Evolutionary conservation across 2,888 invertebrate genomes (phyloP), one percentile per base, ranked within the genome.

Genomic region (Sphinx pinastri): DNA sequence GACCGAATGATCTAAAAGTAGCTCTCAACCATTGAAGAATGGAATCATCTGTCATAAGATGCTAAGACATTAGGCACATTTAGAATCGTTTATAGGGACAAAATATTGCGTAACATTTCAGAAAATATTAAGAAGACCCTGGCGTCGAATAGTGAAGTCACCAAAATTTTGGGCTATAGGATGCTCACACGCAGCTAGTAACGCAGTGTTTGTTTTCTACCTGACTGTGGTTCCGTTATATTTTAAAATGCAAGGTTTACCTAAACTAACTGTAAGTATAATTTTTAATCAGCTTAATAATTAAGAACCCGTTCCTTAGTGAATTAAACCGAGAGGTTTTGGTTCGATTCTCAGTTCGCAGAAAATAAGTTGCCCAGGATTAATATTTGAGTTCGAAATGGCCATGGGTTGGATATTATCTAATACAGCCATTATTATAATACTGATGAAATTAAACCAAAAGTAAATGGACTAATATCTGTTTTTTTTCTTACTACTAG

Each of bases 171-270:
- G 92, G 91, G 88, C 86, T 0, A 73, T 88, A 0, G 80, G 84
- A 0, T 74, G 79, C 70, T 87, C 87, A 0, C 93, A 92, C 72
- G 81, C 84, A 5, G 87, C 91, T 0, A 83, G 84, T 66, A 90
- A 87, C 54, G 81, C 82, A 0, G 54, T 91, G 0, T 92, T 89
- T 68, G 75, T 88, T 5, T 91, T 93, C 76, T 91, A 81, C 72
- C 72, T 93, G 6, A 78, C 81, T 0, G 84, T 87, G 7, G 74
- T 87, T 2, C 91, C 93, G 0, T 83, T 82, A 3, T 90, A 86
- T 60, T 74, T 92, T 14, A 80, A 76, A 31, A 72, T 75, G 4
- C 80, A 80, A 16, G 77, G 83, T 7, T 57, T 84, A 5, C 68
- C 86, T 68, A 73, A 92, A 10, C 81, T 81, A 77, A 78, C 83